Conservation (phyloP, 64 coral and sea anemone genomes). For the Stichodactyla helianthus region DNA sequence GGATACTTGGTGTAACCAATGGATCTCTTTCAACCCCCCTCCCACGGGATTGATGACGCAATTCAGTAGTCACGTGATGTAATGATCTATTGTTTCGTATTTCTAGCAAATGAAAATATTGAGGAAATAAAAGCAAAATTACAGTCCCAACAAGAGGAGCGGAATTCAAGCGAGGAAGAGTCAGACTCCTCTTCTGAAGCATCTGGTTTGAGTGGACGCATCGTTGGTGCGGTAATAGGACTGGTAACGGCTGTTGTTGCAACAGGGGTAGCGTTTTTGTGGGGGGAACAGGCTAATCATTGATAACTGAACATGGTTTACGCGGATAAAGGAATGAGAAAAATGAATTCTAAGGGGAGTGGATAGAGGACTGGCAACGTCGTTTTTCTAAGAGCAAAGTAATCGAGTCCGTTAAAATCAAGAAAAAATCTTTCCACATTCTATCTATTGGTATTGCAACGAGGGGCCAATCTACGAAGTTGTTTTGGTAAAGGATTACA, state of each 20-base stretch:
- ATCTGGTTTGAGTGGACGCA: background rate
- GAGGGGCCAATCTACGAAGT: too few species aligned
- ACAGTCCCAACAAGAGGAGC: background rate
- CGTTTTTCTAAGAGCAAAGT: too few species aligned
- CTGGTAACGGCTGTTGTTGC: slow-evolving; percentile 32
- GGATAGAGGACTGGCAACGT: too few species aligned
- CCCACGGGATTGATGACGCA: too few species aligned
- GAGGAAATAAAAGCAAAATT: background rate
- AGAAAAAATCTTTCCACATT: too few species aligned
- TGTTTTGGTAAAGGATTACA: too few species aligned
- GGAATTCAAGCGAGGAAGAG: background rate
- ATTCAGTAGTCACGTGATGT: background rate
- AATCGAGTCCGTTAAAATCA: too few species aligned
- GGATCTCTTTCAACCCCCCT: background rate
- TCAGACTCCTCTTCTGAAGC: background rate
- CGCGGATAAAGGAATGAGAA: background rate
- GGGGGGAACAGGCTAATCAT: slow-evolving; percentile 34
- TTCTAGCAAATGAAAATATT: background rate
- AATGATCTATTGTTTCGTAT: background rate
- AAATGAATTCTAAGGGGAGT: too few species aligned
- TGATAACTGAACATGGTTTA: background rate
- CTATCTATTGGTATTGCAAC: too few species aligned
- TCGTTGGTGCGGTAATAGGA: slow-evolving; percentile 27
- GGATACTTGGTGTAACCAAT: too few species aligned
- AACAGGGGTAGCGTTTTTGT: slow-evolving; percentile 36